Evolutionary conservation across 2,113 vertebrate species (phyloP), one percentile per base, ranked within the genome.

Genomic region (Pachycephala philippinensis): DNA sequence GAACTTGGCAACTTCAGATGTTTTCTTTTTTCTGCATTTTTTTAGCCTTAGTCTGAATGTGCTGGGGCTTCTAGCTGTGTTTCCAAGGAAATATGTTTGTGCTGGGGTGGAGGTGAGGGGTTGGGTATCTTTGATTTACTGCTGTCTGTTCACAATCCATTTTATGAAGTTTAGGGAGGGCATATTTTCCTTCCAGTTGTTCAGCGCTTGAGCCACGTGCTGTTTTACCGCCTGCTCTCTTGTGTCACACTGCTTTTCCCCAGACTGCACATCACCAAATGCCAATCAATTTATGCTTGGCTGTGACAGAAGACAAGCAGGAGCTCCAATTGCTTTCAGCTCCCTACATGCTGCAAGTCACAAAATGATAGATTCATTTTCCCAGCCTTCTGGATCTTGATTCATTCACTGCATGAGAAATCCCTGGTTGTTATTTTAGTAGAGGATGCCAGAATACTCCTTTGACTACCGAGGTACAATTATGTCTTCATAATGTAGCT

Each of bases 261-360:
- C 27, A 50, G 70, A 45, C 70, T 9, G 3, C 66, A 50, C 33
- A 40, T 66, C 52, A 53, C 85, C 68, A n/a, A 59, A 42, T 39
- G 47, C 69, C 53, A 33, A 56, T 76, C 84, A 40, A 15, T 91
- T 91, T 56, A 31, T 42, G 52, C 71, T 81, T 79, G 47, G 5
- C 71, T 71, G 2, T 90, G 80, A 75, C 80, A 87, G 80, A 77
- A 79, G 65, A 87, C 78, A 87, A 96, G 52, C 72, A 71, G 69
- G 57, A 94, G 7, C 61, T 71, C 56, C 72, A 71, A 5, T 87
- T 92, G 50, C 49, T 93, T 95, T 87, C 85, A 68, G 45, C 65
- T 92, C 13, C 83, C 49, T 71, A 22, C 28, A 5, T 35, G 53
- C 76, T 86, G 52, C 56, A 49, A 60, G 82, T 83, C 91, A 86